These are phyloP conservation scores for Phyllostomus discolor DNA, from an alignment of 2,113 vertebrate species.

Conservation along the genomic window DNA sequence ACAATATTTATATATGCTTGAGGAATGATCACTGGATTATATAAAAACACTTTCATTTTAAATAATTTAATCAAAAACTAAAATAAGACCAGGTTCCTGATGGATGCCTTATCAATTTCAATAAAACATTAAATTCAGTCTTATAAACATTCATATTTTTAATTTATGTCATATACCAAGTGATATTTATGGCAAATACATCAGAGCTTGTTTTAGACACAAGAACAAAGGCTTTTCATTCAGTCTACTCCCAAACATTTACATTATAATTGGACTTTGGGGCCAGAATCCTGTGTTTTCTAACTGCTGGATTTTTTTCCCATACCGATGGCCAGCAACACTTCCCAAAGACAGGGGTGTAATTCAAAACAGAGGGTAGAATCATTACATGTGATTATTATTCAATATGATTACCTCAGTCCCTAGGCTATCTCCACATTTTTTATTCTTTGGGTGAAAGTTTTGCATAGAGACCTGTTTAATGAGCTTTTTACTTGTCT, in stretches of 20 bases:
- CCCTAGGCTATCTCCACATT: accelerated
- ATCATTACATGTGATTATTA: neutral
- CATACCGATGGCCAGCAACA: neutral
- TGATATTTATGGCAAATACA: neutral
- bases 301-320: neutral
- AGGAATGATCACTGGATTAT: neutral
- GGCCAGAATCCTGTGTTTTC: neutral
- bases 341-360: neutral
- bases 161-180: neutral
- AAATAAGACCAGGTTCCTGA: neutral
- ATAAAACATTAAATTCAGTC: neutral
- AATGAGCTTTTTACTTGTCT: neutral
- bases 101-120: neutral
- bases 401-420: neutral
- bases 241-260: neutral
- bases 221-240: neutral
- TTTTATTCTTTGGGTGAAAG: neutral
- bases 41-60: neutral
- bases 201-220: neutral
- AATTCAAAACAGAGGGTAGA: neutral
- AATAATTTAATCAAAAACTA: neutral
- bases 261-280: neutral
- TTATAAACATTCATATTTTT: neutral
- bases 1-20: neutral
- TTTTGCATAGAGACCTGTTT: neutral